Percentiles rank a stretch among this genome's conserved stretches.
Conservation (phyloP, 1,140 invertebrate species). For the Phocides pigmalion region DNA sequence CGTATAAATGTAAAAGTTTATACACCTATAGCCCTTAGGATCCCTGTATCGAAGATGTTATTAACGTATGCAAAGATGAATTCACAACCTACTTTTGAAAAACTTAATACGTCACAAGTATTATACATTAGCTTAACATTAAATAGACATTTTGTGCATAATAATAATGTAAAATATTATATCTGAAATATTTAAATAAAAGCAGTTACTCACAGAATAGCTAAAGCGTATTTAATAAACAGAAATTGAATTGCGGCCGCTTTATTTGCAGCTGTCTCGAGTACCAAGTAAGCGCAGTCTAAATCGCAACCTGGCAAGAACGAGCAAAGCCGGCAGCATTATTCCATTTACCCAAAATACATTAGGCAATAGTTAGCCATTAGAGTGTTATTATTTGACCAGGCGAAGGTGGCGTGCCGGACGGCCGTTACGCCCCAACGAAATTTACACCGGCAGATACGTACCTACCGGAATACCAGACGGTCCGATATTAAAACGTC, state of each 20-base stretch:
- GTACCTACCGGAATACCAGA: constrained; percentile 51
- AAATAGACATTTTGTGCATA: no score
- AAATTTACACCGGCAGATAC: constrained; percentile 75
- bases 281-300: constrained; percentile 62
- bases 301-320: constrained; percentile 68
- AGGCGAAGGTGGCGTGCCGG: constrained; percentile 70
- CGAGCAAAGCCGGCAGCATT: constrained; percentile 59
- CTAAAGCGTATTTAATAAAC: constrained; percentile 67
- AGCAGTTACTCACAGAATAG: constrained; percentile 19
- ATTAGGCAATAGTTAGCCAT: constrained; percentile 78
- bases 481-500: constrained; percentile 71
- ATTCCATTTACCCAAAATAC: constrained; percentile 78
- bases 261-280: constrained; percentile 51
- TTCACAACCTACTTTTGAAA: no score
- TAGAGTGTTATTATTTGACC: constrained; percentile 76
- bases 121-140: no score
- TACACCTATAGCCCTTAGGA: no score
- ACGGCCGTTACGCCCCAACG: constrained; percentile 60
- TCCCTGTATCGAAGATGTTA: no score
- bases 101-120: no score
- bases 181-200: not conserved
- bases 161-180: not conserved
- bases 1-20: no score
- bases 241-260: constrained; percentile 64
- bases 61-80: no score